These are phyloP conservation scores for Flexamia atlantica DNA, from an alignment of 2,888 invertebrate species.

Conservation along the genomic window DNA sequence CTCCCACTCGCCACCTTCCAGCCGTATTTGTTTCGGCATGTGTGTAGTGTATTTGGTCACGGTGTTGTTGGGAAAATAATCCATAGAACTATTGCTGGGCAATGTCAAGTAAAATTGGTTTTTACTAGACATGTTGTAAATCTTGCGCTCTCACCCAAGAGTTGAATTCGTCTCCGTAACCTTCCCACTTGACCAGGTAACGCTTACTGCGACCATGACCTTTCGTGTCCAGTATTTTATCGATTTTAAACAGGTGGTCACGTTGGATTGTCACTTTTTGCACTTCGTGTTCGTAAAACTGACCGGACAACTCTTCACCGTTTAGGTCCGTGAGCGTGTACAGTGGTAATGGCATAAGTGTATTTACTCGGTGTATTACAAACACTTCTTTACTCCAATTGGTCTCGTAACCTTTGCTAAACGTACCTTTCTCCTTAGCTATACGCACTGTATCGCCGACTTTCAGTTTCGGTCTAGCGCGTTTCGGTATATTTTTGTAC, in stretches of 20 bases:
- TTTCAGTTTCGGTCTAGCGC: background rate
- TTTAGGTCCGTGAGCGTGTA: constrained; percentile 69
- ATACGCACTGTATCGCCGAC: constrained; percentile 62
- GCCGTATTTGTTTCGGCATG: constrained; percentile 67
- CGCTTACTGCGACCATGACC: constrained; percentile 48
- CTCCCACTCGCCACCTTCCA: too few species aligned
- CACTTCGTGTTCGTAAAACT: constrained; percentile 69
- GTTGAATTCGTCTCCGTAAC: too few species aligned
- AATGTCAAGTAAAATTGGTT: too few species aligned
- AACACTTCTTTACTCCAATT: constrained; percentile 70
- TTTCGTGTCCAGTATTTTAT: constrained; percentile 66
- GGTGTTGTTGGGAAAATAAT: constrained; percentile 69
- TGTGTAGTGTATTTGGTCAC: constrained; percentile 69
- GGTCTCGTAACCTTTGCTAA: constrained; percentile 67
- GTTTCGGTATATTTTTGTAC: too few species aligned
- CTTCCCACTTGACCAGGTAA: constrained; percentile 36
- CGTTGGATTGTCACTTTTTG: constrained; percentile 64
- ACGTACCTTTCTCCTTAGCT: constrained; percentile 65
- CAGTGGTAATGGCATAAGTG: constrained; percentile 66
- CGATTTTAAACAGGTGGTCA: constrained; percentile 65
- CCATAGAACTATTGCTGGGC: constrained; percentile 67
- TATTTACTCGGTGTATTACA: constrained; percentile 66
- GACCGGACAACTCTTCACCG: constrained; percentile 68
- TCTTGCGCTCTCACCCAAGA: too few species aligned
- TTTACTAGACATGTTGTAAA: too few species aligned